Percentiles rank a stretch among this genome's conserved stretches.
phyloP scores from a whole-genome alignment of 2,113 vertebrate species.

The Phoenicopterus ruber region DNA sequence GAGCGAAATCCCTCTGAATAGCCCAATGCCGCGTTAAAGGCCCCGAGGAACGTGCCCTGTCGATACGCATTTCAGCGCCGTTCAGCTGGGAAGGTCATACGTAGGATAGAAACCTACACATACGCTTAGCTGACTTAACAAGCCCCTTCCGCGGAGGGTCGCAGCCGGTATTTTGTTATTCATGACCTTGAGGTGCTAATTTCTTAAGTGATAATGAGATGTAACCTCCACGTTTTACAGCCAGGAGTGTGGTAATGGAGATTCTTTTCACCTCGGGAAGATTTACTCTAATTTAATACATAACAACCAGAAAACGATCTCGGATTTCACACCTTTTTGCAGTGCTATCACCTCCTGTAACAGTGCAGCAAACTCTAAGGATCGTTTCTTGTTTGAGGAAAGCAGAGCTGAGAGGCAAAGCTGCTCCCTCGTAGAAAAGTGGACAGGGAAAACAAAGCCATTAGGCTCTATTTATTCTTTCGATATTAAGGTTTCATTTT shows the following conservation, averaged over 20 bases:
- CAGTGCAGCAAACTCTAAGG: not conserved
- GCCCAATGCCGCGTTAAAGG: rapidly evolving
- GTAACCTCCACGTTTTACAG: not conserved
- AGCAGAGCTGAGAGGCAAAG: not conserved
- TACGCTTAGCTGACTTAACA: not conserved
- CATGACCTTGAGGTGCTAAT: not conserved
- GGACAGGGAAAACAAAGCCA: not conserved
- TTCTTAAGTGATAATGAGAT: not conserved
- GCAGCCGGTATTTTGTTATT: rapidly evolving
- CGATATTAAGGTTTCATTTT: not conserved
- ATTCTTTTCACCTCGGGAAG: not conserved
- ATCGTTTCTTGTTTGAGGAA: rapidly evolving
- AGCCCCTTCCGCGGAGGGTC: not conserved
- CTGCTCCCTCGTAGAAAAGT: not conserved
- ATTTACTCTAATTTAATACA: not conserved
- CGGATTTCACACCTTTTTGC: not conserved
- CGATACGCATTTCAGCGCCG: not conserved
- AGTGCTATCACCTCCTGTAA: not conserved
- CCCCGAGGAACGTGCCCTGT: rapidly evolving
- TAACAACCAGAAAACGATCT: not conserved
- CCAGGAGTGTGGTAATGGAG: not conserved
- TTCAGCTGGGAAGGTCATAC: not conserved
- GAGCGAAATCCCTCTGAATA: not conserved
- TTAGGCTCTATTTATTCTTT: not conserved
- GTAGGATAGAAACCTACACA: not conserved